Evolutionary conservation across 2,888 invertebrate genomes (phyloP).

Genomic region (Allolobophora icterica): DNA sequence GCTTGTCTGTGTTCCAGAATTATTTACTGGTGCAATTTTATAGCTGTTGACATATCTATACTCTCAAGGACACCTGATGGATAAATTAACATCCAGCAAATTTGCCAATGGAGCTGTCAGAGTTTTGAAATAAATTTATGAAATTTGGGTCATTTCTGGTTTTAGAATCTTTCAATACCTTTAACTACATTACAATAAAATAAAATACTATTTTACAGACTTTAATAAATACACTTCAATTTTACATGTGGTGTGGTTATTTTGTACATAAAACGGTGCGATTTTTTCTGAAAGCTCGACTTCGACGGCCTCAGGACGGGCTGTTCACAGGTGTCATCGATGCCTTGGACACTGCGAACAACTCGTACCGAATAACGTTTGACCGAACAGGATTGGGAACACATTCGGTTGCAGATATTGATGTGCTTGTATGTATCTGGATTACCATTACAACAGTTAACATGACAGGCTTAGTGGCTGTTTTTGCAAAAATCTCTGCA

Average conservation of each 20-base stretch:
- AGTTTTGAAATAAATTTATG: too few relatives aligned
- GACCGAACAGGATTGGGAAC: slow-evolving; percentile 90
- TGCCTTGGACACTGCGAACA: slow-evolving; percentile 91
- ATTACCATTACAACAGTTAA: background rate
- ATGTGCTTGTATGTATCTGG: slow-evolving; percentile 74
- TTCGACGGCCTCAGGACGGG: slow-evolving; percentile 92
- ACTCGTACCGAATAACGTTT: slow-evolving; percentile 92
- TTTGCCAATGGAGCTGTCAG: background rate
- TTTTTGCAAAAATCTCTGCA: too few relatives aligned
- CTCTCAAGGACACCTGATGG: background rate
- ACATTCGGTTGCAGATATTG: slow-evolving; percentile 93
- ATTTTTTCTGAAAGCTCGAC: slow-evolving; percentile 72
- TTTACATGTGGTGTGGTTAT: background rate
- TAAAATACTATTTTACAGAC: too few relatives aligned
- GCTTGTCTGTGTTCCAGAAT: background rate
- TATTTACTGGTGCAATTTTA: background rate
- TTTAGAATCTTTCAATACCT: too few relatives aligned
- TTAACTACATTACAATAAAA: too few relatives aligned
- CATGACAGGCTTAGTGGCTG: too few relatives aligned
- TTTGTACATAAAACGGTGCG: background rate
- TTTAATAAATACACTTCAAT: too few relatives aligned
- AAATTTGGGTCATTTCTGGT: too few relatives aligned
- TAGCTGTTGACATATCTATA: background rate
- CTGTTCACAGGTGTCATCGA: slow-evolving; percentile 91
- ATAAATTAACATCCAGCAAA: background rate